These are phyloP conservation scores for Augiades crinisus DNA, from an alignment of 2,888 invertebrate species.

Conservation along the genomic window DNA sequence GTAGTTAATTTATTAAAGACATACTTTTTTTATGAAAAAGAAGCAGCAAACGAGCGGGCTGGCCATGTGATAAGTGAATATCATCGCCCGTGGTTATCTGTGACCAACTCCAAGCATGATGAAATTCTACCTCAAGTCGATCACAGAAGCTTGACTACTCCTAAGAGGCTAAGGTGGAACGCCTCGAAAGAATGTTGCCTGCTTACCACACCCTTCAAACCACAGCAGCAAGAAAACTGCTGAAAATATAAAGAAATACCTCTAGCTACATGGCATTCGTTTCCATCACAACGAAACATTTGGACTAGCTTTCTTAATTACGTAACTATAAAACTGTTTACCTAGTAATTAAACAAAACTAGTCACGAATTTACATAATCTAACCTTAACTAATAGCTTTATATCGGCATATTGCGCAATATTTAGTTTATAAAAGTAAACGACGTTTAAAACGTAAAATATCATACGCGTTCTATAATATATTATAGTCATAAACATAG, in stretches of 20 bases:
- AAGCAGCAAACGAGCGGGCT: no score
- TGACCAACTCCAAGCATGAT: no score
- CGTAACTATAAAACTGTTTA: conserved; percentile 62
- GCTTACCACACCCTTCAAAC: no score
- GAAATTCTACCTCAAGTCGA: no score
- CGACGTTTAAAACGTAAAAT: conserved; percentile 31
- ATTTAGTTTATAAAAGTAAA: conserved; percentile 30
- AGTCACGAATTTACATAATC: conserved; percentile 63
- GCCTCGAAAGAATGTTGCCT: no score
- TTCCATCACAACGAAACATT: conserved; percentile 76
- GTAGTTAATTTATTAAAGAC: conserved; percentile 35
- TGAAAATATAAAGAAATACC: no score
- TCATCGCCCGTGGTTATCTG: no score
- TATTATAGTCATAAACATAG: conserved; percentile 24
- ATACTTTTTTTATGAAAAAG: no score
- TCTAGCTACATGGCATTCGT: conserved; percentile 71
- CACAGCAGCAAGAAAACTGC: no score
- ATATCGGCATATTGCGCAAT: conserved; percentile 36
- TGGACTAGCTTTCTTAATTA: conserved; percentile 80
- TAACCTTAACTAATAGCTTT: conserved; percentile 51
- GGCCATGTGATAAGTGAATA: no score
- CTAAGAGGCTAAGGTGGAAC: no score
- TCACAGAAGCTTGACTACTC: no score
- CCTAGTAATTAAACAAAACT: conserved; percentile 78
- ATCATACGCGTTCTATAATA: conserved; percentile 29